Base-by-base conservation (phyloP, 2,888 invertebrate genomes). In the Hemaris fuciformis region DNA sequence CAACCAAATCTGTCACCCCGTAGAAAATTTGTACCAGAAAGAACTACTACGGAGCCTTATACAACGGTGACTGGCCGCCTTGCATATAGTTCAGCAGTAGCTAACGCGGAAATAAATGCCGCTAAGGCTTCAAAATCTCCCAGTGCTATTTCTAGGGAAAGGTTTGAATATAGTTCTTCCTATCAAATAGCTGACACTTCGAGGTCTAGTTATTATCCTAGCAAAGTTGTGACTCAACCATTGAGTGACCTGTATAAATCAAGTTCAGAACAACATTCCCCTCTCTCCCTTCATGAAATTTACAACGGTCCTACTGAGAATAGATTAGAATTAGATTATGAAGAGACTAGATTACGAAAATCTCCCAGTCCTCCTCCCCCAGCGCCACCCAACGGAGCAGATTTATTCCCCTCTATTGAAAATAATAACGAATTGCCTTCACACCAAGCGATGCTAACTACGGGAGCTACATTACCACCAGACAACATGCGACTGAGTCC, bases 341-440 rank as follows among this genome's bases (percentile, higher is more conserved):
- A 93, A 25, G 93, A 93, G 70, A 89, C 83, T 68, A 89, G 93
- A 73, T 68, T 85, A 69, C 77, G 82, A 65, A 89, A 89, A 63
- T 94, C 95, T 25, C 95, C 95, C 0, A 96, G 96, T 80, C 97
- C 97, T 1, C 97, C 97, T 1, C 97, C 97, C 3, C 97, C 97
- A 25, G 97, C 97, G 0, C 97, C 97, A 0, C 94, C 94, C 63
- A 96, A 96, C 80, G 93, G 93, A 27, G 86, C 87, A 57, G 86
- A 92, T 71, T 75, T 88, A 66, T 93, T 94, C 82, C 83, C 94
- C 53, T 74, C 82, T 18, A 79, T 87, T 48, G 85, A 88, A 75
- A 89, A 88, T 75, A 88, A 87, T 63, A 87, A 81, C 67, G 84
- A 86, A 60, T 63, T 82, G 62, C 60, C 79, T 57, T 64, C 76